Evolutionary conservation across 2,888 invertebrate genomes (phyloP), one percentile per base, ranked within the genome.

Genomic region (Pycnomerus fuliginosus): DNA sequence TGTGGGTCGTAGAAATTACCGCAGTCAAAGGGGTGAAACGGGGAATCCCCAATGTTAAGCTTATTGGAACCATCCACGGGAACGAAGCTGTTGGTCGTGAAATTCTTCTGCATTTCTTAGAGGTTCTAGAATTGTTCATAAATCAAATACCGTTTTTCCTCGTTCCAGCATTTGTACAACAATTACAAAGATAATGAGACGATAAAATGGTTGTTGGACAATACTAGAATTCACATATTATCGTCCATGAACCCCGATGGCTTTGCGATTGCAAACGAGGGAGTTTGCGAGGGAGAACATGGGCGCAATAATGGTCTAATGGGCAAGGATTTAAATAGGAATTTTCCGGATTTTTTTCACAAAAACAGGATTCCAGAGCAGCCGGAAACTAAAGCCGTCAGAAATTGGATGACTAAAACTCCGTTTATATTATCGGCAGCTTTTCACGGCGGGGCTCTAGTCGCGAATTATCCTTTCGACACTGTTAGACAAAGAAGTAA

Each of bases 181-280:
- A 70, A 70, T 47, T 79, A 76, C 55, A 53, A 67, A 4, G 62
- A 50, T 4, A 71, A 82, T 58, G 57, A 68, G 2, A 75, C 72
- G 43, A 74, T 83, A 3, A 65, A 62, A 25, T 78, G 79, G 73
- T 71, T 87, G 16, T 61, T 88, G 57, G 76, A 83, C 58, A 79
- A 79, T 58, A 86, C 86, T 1, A 72, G 79, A 30, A 80, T 88
- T 51, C 85, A 88, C 67, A 75, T 88, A 48, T 71, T 88, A 71
- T 85, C 87, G 1, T 78, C 80, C 5, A 80, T 88, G 81, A 88
- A 88, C 65, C 87, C 87, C 0, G 87, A 88, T 64, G 87, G 87
- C 16, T 86, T 82, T 68, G 67, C 65, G 20, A 42, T 44, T 2
- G 56, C 71, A 1, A 46, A 11, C n/a, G 61, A 60, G 39, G 62